phyloP scores from a whole-genome alignment of 1,140 invertebrate species.

The Polypedilum pembai region DNA sequence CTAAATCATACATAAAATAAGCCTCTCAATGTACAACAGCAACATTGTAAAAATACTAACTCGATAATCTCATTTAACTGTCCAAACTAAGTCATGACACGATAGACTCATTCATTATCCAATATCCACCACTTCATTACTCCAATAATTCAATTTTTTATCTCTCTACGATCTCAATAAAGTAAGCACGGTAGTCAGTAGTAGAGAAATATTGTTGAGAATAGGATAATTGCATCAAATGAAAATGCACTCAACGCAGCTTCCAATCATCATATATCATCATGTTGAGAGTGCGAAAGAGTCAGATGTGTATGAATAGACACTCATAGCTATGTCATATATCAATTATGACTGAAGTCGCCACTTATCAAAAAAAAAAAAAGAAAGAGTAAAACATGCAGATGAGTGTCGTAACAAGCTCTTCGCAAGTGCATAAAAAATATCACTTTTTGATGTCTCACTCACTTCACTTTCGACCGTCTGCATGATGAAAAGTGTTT shows the following conservation, averaged over 20 bases:
- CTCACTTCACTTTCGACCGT: background rate
- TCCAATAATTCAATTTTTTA: background rate
- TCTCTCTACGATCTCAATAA: too few relatives aligned
- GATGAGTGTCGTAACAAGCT: background rate
- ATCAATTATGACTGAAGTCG: background rate
- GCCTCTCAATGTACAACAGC: too few relatives aligned
- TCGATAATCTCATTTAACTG: too few relatives aligned
- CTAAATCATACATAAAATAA: too few relatives aligned
- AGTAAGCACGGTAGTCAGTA: too few relatives aligned
- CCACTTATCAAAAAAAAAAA: slow-evolving; percentile 23
- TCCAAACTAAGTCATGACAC: too few relatives aligned
- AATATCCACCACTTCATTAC: background rate
- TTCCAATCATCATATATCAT: background rate
- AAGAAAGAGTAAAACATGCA: background rate
- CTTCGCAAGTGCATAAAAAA: slow-evolving; percentile 16
- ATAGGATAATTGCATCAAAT: slow-evolving; percentile 24
- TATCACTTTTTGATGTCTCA: background rate
- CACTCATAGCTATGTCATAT: background rate
- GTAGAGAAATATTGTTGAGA: too few relatives aligned
- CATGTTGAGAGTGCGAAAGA: too few relatives aligned
- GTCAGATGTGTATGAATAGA: too few relatives aligned
- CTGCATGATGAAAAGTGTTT: background rate
- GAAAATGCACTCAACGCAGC: slow-evolving; percentile 20
- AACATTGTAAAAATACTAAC: too few relatives aligned
- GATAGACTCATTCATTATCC: background rate